Evolutionary conservation across 2,888 invertebrate species (phyloP), one percentile per base, ranked within the genome.

Genomic region (Emmelina monodactyla): DNA sequence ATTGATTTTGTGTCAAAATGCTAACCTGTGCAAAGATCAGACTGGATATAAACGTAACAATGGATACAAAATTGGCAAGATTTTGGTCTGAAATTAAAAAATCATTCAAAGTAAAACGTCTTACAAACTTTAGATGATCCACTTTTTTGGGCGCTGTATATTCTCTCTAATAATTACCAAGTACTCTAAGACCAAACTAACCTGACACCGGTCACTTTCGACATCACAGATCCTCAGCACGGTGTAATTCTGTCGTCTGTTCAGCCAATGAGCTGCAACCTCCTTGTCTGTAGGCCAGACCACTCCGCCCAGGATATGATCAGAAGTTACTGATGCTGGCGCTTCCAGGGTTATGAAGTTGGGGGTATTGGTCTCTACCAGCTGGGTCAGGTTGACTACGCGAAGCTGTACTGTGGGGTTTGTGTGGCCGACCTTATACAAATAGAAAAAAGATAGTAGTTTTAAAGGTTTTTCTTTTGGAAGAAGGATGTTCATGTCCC

Each of bases 171-270:
- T n/a, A n/a, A n/a, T n/a, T n/a, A n/a, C n/a, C n/a, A n/a, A n/a
- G n/a, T n/a, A n/a, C n/a, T n/a, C n/a, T n/a, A n/a, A 33, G 11
- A 4, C 25, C 6, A 7, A 3, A 45, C 54, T 48, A 37, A 76
- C 79, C 54, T 62, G 63, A 41, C 68, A 75, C 14, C 1, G 11
- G 4, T 37, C 44, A 37, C 59, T 67, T 9, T 54, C 48, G 6
- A 72, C 43, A 41, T 81, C 64, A 56, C 88, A 90, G 9, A 86
- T 68, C 22, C 82, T 80, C n/a, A 88, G 55, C 15, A 85, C 69
- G 2, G 85, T 80, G 35, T 84, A 62, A 56, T 89, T 95, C 72
- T 97, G 97, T 12, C 91, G 82, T 16, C 97, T 83, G 60, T 95
- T 95, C 40, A 92, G 78, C 89, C 94, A 94, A 22, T 89, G 85